phyloP scores from a whole-genome alignment of 2,888 invertebrate species.

The Acleris laterana region DNA sequence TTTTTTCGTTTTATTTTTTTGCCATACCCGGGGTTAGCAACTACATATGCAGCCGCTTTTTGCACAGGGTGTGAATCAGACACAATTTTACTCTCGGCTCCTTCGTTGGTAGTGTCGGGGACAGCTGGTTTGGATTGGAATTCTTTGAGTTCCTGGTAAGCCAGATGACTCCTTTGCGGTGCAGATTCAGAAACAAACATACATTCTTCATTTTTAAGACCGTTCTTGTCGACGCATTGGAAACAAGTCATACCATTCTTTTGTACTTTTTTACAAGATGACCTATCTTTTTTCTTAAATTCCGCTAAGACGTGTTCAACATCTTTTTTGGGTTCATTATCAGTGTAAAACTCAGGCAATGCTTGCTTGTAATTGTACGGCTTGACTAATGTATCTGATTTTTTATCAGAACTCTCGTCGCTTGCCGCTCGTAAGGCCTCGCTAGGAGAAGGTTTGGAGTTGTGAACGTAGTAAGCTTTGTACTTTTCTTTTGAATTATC shows the following conservation, averaged over 20 bases:
- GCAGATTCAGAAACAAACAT: constrained; percentile 90
- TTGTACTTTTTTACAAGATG: constrained; percentile 88
- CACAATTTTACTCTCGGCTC: constrained; percentile 71
- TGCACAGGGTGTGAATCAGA: constrained; percentile 62
- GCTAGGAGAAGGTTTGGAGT: constrained; percentile 67
- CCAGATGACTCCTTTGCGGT: constrained; percentile 86
- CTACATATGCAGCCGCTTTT: constrained; percentile 72
- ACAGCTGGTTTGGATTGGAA: constrained; percentile 79
- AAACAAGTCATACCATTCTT: constrained; percentile 92
- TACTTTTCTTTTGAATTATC: constrained; percentile 63
- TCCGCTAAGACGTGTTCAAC: constrained; percentile 89
- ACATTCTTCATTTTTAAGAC: constrained; percentile 90
- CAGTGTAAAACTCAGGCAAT: constrained; percentile 78
- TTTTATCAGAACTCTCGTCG: constrained; percentile 68
- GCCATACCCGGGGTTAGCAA: constrained; percentile 64
- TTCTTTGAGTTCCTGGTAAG: constrained; percentile 87
- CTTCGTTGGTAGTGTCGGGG: constrained; percentile 61
- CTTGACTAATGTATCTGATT: constrained; percentile 58
- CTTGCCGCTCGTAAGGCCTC: constrained; percentile 66
- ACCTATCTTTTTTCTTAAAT: constrained; percentile 89
- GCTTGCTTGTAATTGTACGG: constrained; percentile 77
- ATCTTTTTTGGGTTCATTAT: constrained; percentile 85
- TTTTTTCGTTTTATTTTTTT: constrained; percentile 77
- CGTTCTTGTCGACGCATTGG: constrained; percentile 87
- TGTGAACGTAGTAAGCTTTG: constrained; percentile 71